Conservation (phyloP, 2,113 vertebrate genomes). For the Illadopsis cleaveri region DNA sequence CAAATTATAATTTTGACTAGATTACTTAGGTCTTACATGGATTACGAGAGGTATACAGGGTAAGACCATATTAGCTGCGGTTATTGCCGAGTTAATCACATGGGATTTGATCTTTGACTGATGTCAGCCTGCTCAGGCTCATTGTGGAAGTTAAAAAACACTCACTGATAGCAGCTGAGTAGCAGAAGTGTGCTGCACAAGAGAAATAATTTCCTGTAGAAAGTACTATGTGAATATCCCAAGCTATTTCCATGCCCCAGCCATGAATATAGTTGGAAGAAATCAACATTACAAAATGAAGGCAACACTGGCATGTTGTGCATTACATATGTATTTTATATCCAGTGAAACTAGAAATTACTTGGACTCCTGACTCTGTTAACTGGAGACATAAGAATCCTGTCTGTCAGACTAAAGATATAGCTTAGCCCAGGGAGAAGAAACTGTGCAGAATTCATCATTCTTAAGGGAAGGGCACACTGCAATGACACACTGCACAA, state of each 20-base stretch:
- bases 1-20: not conserved
- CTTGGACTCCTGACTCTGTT: not conserved
- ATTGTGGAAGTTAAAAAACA: not conserved
- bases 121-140: not conserved
- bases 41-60: not conserved
- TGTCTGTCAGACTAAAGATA: not conserved
- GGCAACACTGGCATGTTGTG: not conserved
- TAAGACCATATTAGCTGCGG: not conserved
- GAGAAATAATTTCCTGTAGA: not conserved
- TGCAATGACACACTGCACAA: not conserved
- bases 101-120: not conserved
- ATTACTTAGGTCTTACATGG: not conserved
- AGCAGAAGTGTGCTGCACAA: not conserved
- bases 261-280: not conserved
- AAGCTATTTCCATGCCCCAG: not conserved
- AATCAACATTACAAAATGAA: not conserved
- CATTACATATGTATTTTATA: not conserved
- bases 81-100: conserved; percentile 1
- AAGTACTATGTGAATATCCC: not conserved
- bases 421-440: not conserved
- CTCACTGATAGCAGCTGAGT: not conserved
- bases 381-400: not conserved
- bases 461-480: not conserved
- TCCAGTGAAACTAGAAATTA: not conserved
- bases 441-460: not conserved